phyloP scores from a whole-genome alignment of 1,140 invertebrate species.

The Pseudomyrmex pallidus region DNA sequence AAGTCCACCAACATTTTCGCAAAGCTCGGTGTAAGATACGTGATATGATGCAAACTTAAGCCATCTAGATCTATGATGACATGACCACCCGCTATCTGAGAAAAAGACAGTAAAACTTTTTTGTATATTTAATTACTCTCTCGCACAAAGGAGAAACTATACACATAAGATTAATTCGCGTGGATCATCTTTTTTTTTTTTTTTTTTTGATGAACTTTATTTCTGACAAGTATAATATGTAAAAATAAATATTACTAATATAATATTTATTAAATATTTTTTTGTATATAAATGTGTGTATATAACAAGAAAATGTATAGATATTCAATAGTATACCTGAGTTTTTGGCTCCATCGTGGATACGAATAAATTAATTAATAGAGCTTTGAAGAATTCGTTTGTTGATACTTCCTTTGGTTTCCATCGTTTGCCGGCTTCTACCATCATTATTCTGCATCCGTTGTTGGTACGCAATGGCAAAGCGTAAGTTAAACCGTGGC shows the following conservation, averaged over 20 bases:
- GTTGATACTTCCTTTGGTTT: slow-evolving; percentile 87
- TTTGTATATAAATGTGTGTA: no score
- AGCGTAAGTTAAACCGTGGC: slow-evolving; percentile 86
- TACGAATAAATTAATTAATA: slow-evolving; percentile 87
- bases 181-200: no score
- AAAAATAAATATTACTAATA: no score
- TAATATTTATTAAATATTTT: no score
- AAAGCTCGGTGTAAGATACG: slow-evolving; percentile 90
- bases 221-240: no score
- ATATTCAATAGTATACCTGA: slow-evolving; percentile 82
- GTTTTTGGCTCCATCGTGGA: slow-evolving; percentile 88
- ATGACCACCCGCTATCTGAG: slow-evolving; percentile 85
- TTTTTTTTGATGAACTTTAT: no score
- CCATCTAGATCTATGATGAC: slow-evolving; percentile 90
- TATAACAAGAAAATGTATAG: no score
- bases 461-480: slow-evolving; percentile 86
- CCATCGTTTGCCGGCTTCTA: slow-evolving; percentile 88
- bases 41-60: slow-evolving; percentile 88
- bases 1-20: slow-evolving; percentile 88
- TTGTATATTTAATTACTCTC: background rate
- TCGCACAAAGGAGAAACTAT: no score
- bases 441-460: slow-evolving; percentile 86
- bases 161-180: background rate
- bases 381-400: slow-evolving; percentile 86
- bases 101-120: background rate